A percentile compares a stretch with the other conserved stretches of the same genome.
Conservation (phyloP, 2,888 invertebrate genomes). For the Pemphredon lugubris region DNA sequence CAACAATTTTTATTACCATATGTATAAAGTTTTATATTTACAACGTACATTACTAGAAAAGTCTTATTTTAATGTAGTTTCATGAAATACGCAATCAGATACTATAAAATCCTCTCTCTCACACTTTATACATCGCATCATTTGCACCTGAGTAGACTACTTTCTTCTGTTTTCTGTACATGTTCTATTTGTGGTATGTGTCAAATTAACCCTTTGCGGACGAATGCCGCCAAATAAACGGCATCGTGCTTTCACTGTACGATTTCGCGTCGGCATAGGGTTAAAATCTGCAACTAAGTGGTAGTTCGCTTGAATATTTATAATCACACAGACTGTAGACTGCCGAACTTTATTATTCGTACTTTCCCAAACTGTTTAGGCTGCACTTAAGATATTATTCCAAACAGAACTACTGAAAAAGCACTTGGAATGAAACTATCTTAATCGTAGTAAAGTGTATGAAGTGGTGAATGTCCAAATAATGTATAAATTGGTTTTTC, state of each 20-base stretch:
- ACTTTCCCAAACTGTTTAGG: constrained; percentile 10
- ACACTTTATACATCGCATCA: constrained; percentile 33
- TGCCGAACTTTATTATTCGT: constrained; percentile 20
- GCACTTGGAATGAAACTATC: constrained; percentile 53
- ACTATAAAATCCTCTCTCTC: constrained; percentile 13
- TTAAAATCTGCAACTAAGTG: constrained; percentile 14
- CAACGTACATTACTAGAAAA: constrained; percentile 61
- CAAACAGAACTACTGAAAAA: constrained; percentile 13
- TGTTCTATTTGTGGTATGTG: constrained; percentile 8
- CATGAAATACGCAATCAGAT: constrained; percentile 42
- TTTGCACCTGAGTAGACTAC: constrained; percentile 63
- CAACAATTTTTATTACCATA: constrained; percentile 60
- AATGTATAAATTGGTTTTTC: constrained; percentile 26
- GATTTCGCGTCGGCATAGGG: too few species aligned
- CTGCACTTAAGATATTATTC: neutral
- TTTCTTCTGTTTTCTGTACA: constrained; percentile 44
- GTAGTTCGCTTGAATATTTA: constrained; percentile 20
- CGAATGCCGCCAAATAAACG: too few species aligned
- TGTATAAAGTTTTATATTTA: constrained; percentile 64
- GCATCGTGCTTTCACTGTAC: too few species aligned
- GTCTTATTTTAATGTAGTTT: constrained; percentile 40
- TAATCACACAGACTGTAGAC: constrained; percentile 23
- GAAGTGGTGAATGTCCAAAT: constrained; percentile 30
- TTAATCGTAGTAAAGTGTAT: constrained; percentile 35
- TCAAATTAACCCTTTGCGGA: too few species aligned